Conservation (phyloP, 2,888 invertebrate species). For the Portevinia maculata region DNA sequence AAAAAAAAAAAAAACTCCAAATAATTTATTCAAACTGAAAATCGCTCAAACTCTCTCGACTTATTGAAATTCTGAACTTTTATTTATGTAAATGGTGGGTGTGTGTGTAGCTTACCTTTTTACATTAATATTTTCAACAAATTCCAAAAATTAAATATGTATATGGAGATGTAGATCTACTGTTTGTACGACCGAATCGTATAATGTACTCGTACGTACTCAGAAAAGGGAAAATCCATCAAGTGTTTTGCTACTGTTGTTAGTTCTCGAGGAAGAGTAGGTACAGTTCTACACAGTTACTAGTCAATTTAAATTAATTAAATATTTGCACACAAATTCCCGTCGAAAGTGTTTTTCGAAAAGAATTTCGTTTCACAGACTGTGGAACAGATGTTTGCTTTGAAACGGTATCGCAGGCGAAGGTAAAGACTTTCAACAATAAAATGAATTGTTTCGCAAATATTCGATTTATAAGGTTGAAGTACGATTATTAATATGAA, state of each 20-base stretch:
- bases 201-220: slow-evolving; percentile 8
- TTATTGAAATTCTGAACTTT: slow-evolving; percentile 46
- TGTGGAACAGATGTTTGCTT: slow-evolving; percentile 54
- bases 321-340: slow-evolving; percentile 72
- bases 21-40: slow-evolving; percentile 50
- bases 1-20: slow-evolving; percentile 10
- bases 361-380: slow-evolving; percentile 50
- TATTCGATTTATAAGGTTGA: slow-evolving; percentile 34
- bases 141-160: slow-evolving; percentile 15
- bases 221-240: slow-evolving; percentile 68
- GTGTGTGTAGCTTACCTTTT: slow-evolving; percentile 3
- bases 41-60: slow-evolving; percentile 30
- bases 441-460: slow-evolving; percentile 40
- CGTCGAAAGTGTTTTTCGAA: slow-evolving; percentile 65
- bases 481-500: slow-evolving; percentile 29
- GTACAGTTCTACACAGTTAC: slow-evolving; percentile 13
- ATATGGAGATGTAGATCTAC: no score
- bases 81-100: not conserved
- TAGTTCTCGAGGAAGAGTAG: slow-evolving; percentile 1
- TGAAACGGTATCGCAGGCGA: not conserved
- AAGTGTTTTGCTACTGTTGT: slow-evolving; percentile 59
- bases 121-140: slow-evolving; percentile 4
- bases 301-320: slow-evolving; percentile 72
- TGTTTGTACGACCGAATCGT: no score
- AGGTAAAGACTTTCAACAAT: slow-evolving; percentile 46